Evolutionary conservation across 2,113 vertebrate species (phyloP), one percentile per base, ranked within the genome.

Genomic region (Heterochromis multidens): DNA sequence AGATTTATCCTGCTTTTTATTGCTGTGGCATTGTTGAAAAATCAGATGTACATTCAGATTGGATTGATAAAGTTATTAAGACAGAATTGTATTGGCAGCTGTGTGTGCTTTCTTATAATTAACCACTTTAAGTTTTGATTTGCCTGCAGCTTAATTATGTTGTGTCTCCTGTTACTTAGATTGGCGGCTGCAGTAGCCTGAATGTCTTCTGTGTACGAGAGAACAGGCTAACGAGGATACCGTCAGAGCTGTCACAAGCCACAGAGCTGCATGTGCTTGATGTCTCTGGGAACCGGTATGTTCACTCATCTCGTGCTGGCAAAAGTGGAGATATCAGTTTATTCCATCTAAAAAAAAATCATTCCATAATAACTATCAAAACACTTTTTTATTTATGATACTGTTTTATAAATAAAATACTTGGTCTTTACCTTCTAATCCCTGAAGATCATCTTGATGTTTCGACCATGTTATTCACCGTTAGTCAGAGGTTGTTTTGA

Each of bases 131-230:
- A 72, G 40, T 25, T 57, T 35, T 23, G 43, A 79, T 33, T 43
- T 63, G 80, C 27, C 2, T 13, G 19, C 5, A 16, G 58, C 12
- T 37, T 57, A 27, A 81, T 80, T 49, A 12, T 79, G 37, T 27
- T 49, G 9, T 80, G 21, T 58, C 19, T 43, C 74, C 9, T 87
- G 31, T 60, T 49, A 13, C 17, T 23, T 76, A 99, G 99, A 97
- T 99, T 2, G 99, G 99, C 1, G 99, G 98, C 29, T 99, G 98
- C 96, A 96, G 96, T 85, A 96, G 96, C 91, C 97, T 99, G 77
- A 99, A 97, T 7, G 97, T 99, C 70, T 97, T 99, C 92, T 99
- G 97, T 60, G 95, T 99, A 33, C 97, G 99, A 88, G 98, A 99
- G 91, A 99, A 99, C 93, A 95, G 95, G 83, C 96, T 99, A 58